Percentiles rank a stretch among this genome's conserved stretches.
Conservation (phyloP, 2,113 vertebrate species). For the Hydropotes inermis region DNA sequence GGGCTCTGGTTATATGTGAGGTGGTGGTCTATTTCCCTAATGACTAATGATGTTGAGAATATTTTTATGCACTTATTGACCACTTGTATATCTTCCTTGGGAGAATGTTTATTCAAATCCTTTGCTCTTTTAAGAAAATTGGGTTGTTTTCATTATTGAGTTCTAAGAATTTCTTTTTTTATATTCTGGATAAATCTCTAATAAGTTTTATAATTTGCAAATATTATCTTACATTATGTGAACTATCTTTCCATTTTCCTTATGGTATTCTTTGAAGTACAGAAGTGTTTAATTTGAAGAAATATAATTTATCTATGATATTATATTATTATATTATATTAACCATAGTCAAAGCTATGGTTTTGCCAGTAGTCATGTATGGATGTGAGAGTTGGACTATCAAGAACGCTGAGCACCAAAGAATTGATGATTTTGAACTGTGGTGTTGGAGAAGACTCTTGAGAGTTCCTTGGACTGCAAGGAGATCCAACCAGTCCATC, state of each 20-base stretch:
- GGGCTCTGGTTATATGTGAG: background rate
- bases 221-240: background rate
- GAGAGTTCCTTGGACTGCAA: background rate
- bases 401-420: accelerated
- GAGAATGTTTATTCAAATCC: background rate
- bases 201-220: background rate
- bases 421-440: background rate
- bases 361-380: background rate
- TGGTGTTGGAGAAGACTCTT: background rate
- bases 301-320: background rate
- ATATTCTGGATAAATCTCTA: background rate
- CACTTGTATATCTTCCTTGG: background rate
- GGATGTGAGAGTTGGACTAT: background rate
- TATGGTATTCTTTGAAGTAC: background rate
- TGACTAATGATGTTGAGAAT: background rate
- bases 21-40: background rate
- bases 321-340: background rate
- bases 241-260: background rate
- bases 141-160: background rate
- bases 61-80: background rate
- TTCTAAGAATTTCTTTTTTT: background rate
- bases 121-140: background rate
- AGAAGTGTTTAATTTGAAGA: background rate
- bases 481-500: background rate
- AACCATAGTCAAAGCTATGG: background rate